These are phyloP conservation scores for Crocidura indochinensis DNA, from an alignment of 2,797 vertebrate genomes.

Conservation along the genomic window DNA sequence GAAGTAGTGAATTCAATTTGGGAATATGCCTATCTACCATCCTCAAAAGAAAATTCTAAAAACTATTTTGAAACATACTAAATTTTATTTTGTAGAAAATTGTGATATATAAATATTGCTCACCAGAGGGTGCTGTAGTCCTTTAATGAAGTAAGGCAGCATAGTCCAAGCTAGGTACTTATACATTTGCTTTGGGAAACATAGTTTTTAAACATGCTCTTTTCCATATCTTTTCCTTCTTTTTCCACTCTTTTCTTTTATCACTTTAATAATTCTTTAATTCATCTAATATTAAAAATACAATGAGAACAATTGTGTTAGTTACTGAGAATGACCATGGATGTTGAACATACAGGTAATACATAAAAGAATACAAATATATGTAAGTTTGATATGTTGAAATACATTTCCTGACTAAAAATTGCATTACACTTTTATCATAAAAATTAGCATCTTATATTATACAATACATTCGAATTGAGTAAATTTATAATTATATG, in stretches of 20 bases:
- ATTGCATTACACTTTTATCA: slow-evolving; percentile 34
- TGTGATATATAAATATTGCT: slow-evolving; percentile 58
- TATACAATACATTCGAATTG: not conserved
- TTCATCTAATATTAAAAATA: slow-evolving; percentile 52
- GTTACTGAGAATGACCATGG: not conserved
- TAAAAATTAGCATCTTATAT: slow-evolving; percentile 16
- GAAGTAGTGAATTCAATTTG: slow-evolving; percentile 41
- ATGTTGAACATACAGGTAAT: not conserved
- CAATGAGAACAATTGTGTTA: not conserved
- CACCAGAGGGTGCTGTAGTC: slow-evolving; percentile 81
- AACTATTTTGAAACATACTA: not conserved
- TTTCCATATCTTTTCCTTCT: not conserved
- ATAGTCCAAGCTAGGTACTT: not conserved
- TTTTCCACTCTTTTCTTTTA: not conserved
- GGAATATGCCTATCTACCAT: not conserved
- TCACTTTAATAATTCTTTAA: slow-evolving; percentile 16
- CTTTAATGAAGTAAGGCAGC: slow-evolving; percentile 49
- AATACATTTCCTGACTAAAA: slow-evolving; percentile 28
- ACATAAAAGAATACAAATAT: not conserved
- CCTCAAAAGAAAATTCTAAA: not conserved
- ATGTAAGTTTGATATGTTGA: not conserved
- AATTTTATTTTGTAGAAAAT: slow-evolving; percentile 57
- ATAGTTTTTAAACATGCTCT: not conserved
- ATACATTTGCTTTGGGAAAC: not conserved
- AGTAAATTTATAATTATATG: slow-evolving; percentile 5